A percentile compares a stretch with the other conserved stretches of the same genome.
phyloP scores from a whole-genome alignment of 2,888 invertebrate genomes.

The Sarcophaga variegata region DNA sequence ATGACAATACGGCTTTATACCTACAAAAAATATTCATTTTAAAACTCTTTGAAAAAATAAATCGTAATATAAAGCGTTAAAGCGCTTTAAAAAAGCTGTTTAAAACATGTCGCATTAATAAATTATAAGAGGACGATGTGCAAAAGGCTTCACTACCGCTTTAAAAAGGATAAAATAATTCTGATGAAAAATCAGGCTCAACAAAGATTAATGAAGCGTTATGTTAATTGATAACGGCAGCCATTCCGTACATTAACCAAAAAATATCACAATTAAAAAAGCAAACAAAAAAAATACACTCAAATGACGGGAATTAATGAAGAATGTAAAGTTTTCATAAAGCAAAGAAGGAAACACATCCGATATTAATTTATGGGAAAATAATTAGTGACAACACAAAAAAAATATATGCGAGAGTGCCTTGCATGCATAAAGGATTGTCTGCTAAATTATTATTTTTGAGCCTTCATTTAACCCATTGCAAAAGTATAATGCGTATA shows the following conservation, averaged over 20 bases:
- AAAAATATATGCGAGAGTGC: not conserved
- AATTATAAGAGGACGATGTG: not conserved
- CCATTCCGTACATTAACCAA: conserved; percentile 14
- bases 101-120: not conserved
- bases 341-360: not conserved
- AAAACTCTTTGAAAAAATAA: too few relatives aligned
- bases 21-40: too few relatives aligned
- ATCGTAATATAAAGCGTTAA: too few relatives aligned
- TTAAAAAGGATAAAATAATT: not conserved
- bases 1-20: too few relatives aligned
- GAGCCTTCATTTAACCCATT: conserved; percentile 7
- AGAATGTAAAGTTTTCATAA: conserved; percentile 6
- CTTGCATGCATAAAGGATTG: not conserved
- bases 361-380: conserved; percentile 50
- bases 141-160: not conserved
- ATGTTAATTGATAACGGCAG: conserved; percentile 57
- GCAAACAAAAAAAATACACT: not conserved
- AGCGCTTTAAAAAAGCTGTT: too few relatives aligned
- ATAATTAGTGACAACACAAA: conserved; percentile 35
- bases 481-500: not conserved
- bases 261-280: not conserved
- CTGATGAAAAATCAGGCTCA: conserved; percentile 24
- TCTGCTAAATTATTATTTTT: not conserved
- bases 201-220: conserved; percentile 69
- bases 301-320: not conserved